Conservation (phyloP, 2,113 vertebrate genomes). For the Gymnogyps californianus region DNA sequence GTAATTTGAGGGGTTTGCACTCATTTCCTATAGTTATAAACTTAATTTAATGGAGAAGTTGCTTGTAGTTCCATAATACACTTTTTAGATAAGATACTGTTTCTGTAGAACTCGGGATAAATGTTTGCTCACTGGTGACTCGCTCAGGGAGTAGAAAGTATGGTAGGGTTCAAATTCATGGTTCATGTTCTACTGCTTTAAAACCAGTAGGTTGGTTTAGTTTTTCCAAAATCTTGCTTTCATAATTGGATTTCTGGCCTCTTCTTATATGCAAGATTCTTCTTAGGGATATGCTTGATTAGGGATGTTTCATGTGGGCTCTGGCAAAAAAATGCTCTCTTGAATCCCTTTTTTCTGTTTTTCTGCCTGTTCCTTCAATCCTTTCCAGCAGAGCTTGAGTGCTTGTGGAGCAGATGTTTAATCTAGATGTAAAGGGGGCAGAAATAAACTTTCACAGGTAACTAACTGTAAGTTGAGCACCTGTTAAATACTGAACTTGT, state of each 20-base stretch:
- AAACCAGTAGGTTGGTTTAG: background rate
- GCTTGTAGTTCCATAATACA: background rate
- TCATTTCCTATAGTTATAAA: background rate
- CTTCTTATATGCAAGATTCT: background rate
- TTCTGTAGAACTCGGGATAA: background rate
- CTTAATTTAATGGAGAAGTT: background rate
- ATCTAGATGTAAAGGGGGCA: background rate
- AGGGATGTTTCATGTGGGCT: background rate
- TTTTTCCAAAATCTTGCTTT: background rate
- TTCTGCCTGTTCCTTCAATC: background rate
- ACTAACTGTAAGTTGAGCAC: background rate
- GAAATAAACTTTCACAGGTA: background rate
- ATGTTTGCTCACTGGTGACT: background rate
- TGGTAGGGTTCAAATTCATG: background rate
- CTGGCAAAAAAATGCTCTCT: background rate
- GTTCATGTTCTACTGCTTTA: background rate
- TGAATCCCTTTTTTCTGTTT: background rate
- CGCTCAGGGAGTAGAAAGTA: background rate
- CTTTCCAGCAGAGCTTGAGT: background rate
- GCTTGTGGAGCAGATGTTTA: background rate
- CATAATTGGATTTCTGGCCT: background rate
- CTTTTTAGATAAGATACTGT: background rate
- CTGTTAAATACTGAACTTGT: background rate
- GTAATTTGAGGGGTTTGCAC: background rate
- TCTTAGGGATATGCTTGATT: background rate